phyloP scores from a whole-genome alignment of 2,888 invertebrate genomes.

The Phrixothrix hirtus region DNA sequence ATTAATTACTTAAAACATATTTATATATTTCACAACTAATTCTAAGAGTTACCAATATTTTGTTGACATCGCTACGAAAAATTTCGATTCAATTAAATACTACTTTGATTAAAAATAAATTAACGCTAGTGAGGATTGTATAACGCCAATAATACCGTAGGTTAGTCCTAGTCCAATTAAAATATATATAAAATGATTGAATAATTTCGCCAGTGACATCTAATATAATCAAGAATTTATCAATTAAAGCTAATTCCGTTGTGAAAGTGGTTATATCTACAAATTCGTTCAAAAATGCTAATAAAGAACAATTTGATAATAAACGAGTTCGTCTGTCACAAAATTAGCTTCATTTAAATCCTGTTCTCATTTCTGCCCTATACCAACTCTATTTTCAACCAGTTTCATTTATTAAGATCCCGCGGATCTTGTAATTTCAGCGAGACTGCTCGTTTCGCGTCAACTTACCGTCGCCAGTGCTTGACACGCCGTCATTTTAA shows the following conservation, averaged over 20 bases:
- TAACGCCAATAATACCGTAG: no score
- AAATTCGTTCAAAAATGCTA: neutral
- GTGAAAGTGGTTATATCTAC: neutral
- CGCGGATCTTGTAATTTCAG: constrained; percentile 42
- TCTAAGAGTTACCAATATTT: no score
- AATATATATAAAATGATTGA: no score
- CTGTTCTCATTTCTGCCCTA: constrained; percentile 21
- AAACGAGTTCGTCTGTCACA: constrained; percentile 10
- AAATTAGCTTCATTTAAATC: constrained; percentile 25
- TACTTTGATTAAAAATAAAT: neutral
- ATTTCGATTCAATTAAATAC: no score
- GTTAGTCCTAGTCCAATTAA: no score
- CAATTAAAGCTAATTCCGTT: neutral
- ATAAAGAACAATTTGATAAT: constrained; percentile 4
- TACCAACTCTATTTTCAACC: constrained; percentile 31
- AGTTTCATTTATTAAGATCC: constrained; percentile 40
- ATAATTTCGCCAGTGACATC: neutral
- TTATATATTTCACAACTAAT: no score
- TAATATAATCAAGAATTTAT: neutral
- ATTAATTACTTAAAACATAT: no score
- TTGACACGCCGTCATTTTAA: constrained; percentile 46
- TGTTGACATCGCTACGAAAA: no score
- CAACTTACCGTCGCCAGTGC: constrained; percentile 45
- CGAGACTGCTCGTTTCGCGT: constrained; percentile 43
- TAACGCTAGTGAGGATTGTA: no score